These are phyloP conservation scores for Idaea dimidiata DNA, from an alignment of 2,888 invertebrate species.

Conservation along the genomic window DNA sequence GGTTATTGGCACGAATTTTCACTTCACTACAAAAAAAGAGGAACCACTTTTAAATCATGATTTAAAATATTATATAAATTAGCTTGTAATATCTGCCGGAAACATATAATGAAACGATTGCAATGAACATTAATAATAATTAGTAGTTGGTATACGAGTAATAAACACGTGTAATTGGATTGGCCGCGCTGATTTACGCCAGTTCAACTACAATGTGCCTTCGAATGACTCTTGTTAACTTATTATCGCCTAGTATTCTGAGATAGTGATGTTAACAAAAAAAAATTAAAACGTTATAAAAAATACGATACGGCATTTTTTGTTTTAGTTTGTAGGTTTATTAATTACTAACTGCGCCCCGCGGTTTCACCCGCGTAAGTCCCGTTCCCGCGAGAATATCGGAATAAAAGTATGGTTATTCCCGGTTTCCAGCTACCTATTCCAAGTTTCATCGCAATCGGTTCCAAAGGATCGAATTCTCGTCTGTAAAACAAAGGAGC, in stretches of 20 bases:
- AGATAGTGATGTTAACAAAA: slow-evolving; percentile 27
- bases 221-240: slow-evolving; percentile 8
- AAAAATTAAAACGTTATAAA: slow-evolving; percentile 23
- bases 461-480: too few species aligned
- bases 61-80: neutral
- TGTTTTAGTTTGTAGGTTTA: too few species aligned
- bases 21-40: neutral
- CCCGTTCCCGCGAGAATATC: too few species aligned
- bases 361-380: too few species aligned
- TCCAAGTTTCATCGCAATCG: too few species aligned
- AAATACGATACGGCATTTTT: neutral
- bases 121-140: neutral
- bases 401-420: too few species aligned
- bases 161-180: neutral
- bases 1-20: neutral
- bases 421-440: too few species aligned
- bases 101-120: neutral
- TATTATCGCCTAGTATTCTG: slow-evolving; percentile 30
- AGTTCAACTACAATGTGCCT: neutral
- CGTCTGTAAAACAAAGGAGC: too few species aligned
- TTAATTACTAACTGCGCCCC: too few species aligned
- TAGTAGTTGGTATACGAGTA: neutral
- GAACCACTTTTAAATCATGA: neutral
- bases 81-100: neutral
- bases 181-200: neutral